Base-by-base conservation (phyloP, 2,797 vertebrate genomes). In the Tadarida brasiliensis region DNA sequence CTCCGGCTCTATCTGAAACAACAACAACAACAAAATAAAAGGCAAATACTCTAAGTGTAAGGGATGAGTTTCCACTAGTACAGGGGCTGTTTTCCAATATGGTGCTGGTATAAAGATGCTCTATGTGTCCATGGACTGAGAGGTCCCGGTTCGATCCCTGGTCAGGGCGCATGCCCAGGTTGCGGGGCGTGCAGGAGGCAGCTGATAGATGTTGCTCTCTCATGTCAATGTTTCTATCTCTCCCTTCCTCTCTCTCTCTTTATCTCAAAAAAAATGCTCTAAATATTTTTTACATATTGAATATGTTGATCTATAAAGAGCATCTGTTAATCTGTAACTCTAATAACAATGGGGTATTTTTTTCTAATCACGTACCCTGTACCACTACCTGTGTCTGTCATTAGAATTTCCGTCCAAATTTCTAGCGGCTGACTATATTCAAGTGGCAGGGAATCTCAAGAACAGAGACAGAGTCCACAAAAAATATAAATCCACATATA, bases 371-470 rank as follows among this genome's bases (percentile, higher is more conserved):
- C 26, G 47, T 76, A 47, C 11, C 80, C 83, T 81, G 19, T 49
- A n/a, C 63, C 24, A 17, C 47, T 76, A 54, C 47, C 57, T 92
- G 51, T 10, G 6, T 65, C 59, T 91, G 30, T 84, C 83, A 51
- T 73, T 96, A 73, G 68, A 95, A n/a, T 85, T 96, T 90, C 17
- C 67, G 16, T 96, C 68, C 90, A 91, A 70, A 90, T 88, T 95
- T 78, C 57, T 63, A 83, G 22, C 86, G 78, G 77, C 77, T 51
- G 30, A 83, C 68, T 3, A 9, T 56, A 30, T 47, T 78, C 73
- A 78, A 85, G 51, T 44, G 71, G 44, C 56, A 91, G 80, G 54
- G 54, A 94, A 76, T 87, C 59, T 96, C 47, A 92, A 77, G 51
- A 95, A 49, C 35, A 78, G 57, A 92, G n/a, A 22, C 63, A 87